Conservation (phyloP, 2,888 invertebrate genomes). For the Noctua pronuba region DNA sequence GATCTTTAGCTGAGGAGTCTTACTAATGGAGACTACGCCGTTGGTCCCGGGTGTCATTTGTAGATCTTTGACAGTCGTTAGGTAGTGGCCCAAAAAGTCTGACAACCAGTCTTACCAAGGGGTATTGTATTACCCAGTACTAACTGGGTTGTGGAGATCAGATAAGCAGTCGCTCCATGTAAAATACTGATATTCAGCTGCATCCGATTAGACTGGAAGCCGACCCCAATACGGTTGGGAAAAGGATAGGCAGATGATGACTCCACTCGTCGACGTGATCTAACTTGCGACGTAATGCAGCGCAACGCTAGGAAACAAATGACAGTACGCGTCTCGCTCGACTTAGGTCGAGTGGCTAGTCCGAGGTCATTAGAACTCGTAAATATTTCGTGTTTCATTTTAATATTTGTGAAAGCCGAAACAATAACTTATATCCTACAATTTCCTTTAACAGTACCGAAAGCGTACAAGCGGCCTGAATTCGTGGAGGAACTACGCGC, state of each 20-base stretch:
- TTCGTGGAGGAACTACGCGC: constrained; percentile 96
- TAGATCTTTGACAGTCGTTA: no score
- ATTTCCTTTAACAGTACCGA: constrained; percentile 92
- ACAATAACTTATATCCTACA: background rate
- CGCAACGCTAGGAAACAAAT: no score
- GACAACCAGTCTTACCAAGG: no score
- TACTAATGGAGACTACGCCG: background rate
- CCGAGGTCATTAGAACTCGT: no score
- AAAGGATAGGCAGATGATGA: background rate
- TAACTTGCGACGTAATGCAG: no score
- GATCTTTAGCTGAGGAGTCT: background rate
- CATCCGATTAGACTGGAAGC: background rate
- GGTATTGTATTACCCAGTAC: no score
- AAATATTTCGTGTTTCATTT: background rate
- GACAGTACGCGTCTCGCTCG: no score
- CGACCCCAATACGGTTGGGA: background rate
- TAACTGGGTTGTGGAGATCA: background rate
- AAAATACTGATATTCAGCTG: background rate
- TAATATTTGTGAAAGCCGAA: background rate
- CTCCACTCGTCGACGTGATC: no score
- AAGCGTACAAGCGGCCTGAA: constrained; percentile 96
- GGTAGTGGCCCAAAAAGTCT: no score
- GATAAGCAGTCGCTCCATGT: background rate
- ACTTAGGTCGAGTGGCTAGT: no score
- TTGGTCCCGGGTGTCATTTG: no score